These are phyloP conservation scores for Lordiphosa stackelbergi DNA, from an alignment of 1,140 invertebrate genomes.

Conservation along the genomic window DNA sequence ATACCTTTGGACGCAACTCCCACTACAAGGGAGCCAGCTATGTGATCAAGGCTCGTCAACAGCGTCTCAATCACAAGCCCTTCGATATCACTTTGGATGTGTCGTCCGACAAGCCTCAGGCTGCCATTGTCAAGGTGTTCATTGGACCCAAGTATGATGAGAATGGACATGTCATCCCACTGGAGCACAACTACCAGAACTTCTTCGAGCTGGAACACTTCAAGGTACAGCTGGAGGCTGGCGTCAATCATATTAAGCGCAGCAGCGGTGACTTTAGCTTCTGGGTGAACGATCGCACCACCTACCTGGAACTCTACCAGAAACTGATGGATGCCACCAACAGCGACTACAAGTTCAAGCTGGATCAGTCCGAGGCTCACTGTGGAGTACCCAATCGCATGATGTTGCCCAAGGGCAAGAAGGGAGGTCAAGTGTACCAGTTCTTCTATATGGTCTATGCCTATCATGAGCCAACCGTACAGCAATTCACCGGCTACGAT, in stretches of 20 bases:
- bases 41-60: slow-evolving; percentile 78
- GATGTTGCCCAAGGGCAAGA: slow-evolving; percentile 83
- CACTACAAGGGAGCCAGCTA: slow-evolving; percentile 80
- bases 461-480: slow-evolving; percentile 69
- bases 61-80: slow-evolving; percentile 82
- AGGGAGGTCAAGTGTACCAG: slow-evolving; percentile 81
- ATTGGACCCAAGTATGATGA: slow-evolving; percentile 81
- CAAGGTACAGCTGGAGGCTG: slow-evolving; percentile 60
- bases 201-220: slow-evolving; percentile 75
- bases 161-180: slow-evolving; percentile 71
- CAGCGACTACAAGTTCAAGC: slow-evolving; percentile 78
- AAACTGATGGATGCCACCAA: slow-evolving; percentile 72
- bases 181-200: slow-evolving; percentile 72
- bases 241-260: slow-evolving; percentile 63
- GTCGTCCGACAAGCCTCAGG: slow-evolving; percentile 78
- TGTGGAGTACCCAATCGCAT: slow-evolving; percentile 82
- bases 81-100: slow-evolving; percentile 81
- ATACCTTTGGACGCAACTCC: slow-evolving; percentile 81
- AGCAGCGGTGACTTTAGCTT: slow-evolving; percentile 62
- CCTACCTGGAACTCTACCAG: slow-evolving; percentile 68
- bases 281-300: slow-evolving; percentile 70
- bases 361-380: slow-evolving; percentile 78
- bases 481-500: slow-evolving; percentile 65
- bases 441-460: slow-evolving; percentile 83
- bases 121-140: slow-evolving; percentile 80